A percentile compares a stretch with the other conserved stretches of the same genome.
phyloP scores from a whole-genome alignment of 2,888 invertebrate species.

The Acleris holmiana region DNA sequence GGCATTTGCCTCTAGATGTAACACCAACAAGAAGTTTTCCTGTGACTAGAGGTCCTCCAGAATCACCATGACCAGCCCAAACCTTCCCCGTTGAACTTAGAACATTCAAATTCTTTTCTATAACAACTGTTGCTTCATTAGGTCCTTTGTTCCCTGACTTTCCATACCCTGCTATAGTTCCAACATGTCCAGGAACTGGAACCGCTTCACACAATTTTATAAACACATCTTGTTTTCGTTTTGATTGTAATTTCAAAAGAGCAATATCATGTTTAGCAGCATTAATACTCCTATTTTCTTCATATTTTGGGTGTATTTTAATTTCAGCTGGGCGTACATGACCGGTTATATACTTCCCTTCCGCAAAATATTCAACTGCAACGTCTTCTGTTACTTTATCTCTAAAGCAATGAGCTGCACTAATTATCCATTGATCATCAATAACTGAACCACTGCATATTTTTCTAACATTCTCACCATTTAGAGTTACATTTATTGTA shows the following conservation, averaged over 20 bases:
- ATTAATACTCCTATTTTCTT: conserved; percentile 1
- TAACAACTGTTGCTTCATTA: conserved; percentile 18
- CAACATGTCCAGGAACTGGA: conserved; percentile 17
- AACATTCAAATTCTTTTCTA: conserved; percentile 10
- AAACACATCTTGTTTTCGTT: background rate
- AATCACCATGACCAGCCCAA: conserved; percentile 28
- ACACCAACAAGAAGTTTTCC: conserved; percentile 9
- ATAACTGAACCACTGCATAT: conserved; percentile 23
- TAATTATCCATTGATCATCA: conserved; percentile 23
- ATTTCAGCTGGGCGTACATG: background rate
- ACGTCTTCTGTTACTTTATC: background rate
- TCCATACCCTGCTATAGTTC: conserved; percentile 20
- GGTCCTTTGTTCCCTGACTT: background rate
- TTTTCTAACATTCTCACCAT: conserved; percentile 1
- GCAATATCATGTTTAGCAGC: conserved; percentile 27
- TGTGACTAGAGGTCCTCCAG: conserved; percentile 21
- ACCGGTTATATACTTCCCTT: background rate
- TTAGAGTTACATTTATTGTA: conserved; percentile 1
- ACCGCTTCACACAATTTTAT: conserved; percentile 3
- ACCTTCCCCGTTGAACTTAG: conserved; percentile 15
- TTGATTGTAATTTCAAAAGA: conserved; percentile 3
- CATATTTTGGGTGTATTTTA: conserved; percentile 24
- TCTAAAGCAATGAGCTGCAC: conserved; percentile 34
- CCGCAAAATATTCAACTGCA: conserved; percentile 1
- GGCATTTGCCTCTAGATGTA: conserved; percentile 23